Evolutionary conservation across 2,113 vertebrate species (phyloP).

Genomic region (Willisornis vidua): DNA sequence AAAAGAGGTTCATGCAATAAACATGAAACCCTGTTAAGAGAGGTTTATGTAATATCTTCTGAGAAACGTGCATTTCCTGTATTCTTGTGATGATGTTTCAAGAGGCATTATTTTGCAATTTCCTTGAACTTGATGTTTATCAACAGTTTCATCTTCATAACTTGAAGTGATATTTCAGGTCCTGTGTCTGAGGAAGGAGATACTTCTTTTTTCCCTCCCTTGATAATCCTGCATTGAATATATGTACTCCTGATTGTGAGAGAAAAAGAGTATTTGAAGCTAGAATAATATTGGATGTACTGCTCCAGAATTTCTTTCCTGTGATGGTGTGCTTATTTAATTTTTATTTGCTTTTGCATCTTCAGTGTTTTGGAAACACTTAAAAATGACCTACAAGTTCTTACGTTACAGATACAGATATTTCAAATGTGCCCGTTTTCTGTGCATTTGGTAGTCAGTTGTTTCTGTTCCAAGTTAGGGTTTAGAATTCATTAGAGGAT

Average conservation of each 20-base stretch:
- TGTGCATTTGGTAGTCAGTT: background rate
- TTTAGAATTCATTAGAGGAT: background rate
- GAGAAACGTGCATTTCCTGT: background rate
- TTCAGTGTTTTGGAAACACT: background rate
- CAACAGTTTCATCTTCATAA: background rate
- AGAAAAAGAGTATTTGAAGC: background rate
- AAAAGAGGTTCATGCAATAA: background rate
- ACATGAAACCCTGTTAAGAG: background rate
- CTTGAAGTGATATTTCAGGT: background rate
- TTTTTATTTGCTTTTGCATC: background rate
- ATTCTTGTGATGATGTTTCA: background rate
- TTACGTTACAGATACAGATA: background rate
- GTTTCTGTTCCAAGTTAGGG: background rate
- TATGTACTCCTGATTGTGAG: background rate
- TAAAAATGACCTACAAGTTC: background rate
- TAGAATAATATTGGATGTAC: background rate
- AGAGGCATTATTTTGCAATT: background rate
- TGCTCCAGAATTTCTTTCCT: background rate
- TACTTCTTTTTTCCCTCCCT: fast-evolving
- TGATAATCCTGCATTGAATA: background rate
- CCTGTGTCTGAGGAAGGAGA: background rate
- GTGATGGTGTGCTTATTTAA: background rate
- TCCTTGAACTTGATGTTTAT: background rate
- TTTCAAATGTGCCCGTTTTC: background rate
- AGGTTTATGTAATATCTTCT: background rate